Percentiles rank a stretch among this genome's conserved stretches.
Evolutionary conservation across 2,797 vertebrate species (phyloP).

Genomic region (Vireo griseus): DNA sequence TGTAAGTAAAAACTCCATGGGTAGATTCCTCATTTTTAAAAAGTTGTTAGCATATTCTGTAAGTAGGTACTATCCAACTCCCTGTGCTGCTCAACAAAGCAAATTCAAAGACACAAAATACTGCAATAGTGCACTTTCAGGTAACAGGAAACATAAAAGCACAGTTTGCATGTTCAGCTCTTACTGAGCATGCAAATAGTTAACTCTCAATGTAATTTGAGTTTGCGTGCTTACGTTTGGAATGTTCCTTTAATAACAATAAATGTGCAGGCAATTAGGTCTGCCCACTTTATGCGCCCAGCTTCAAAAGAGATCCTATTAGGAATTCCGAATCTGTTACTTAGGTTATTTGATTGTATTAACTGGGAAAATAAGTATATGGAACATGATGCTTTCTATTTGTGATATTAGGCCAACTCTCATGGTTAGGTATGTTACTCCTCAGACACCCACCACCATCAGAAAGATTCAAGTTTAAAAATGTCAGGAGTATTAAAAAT

Average conservation of each 20-base stretch:
- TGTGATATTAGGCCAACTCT: neutral
- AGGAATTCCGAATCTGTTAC: neutral
- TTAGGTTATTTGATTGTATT: neutral
- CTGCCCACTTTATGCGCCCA: neutral
- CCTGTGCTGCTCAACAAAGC: neutral
- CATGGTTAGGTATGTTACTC: neutral
- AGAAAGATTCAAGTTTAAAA: neutral
- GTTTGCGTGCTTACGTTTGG: neutral
- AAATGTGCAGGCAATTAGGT: neutral
- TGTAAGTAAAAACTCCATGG: fast-evolving
- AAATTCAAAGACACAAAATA: neutral
- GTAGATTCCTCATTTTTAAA: fast-evolving
- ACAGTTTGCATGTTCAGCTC: neutral
- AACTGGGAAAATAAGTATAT: neutral
- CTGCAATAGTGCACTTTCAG: neutral
- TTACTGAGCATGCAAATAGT: neutral
- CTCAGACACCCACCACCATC: neutral
- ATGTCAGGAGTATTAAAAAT: neutral
- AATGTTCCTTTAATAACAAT: neutral
- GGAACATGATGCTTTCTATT: neutral
- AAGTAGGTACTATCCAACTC: neutral
- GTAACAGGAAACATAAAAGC: neutral
- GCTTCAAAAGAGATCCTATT: neutral
- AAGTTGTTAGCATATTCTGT: neutral
- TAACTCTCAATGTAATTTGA: neutral